Evolutionary conservation across 2,888 invertebrate species (phyloP), one percentile per base, ranked within the genome.

Genomic region (Caenorhabditis zanzibari): DNA sequence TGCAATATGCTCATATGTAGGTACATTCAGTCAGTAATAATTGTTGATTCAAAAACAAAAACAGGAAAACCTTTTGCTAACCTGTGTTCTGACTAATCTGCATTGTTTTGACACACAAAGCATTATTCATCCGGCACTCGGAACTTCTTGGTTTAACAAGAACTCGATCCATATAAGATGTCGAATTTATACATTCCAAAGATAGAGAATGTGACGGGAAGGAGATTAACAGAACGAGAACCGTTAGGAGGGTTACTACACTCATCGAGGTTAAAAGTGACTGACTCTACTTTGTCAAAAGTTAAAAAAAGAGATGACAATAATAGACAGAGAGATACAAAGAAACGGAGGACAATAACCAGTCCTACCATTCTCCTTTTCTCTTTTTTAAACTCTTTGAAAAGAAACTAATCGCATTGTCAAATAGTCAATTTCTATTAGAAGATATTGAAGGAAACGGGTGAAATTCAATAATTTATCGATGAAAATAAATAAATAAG

Each of bases 31-130:
- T n/a, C n/a, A n/a, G n/a, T n/a, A n/a, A n/a, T n/a, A n/a, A n/a
- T n/a, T n/a, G n/a, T n/a, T n/a, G n/a, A n/a, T n/a, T n/a, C n/a
- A 32, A 32, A 32, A 44, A 44, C 16, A 14, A 44, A n/a, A 1
- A 44, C 44, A 44, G 4, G 14, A 44, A 16, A 7, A 44, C 4
- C 4, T 47, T n/a, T 38, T 12, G 14, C 54, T 54, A 26, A 82
- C 82, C 77, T 41, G 58, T 44, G 22, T 73, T 54, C 44, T 68
- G 59, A 56, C 76, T 76, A 28, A 82, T 82, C 47, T 77, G 82
- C 73, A 82, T 73, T 5, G 77, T 82, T 24, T 82, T 82, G 52
- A 77, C 77, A 73, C 82, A 82, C 14, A 82, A 24, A 26, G 82
- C 66, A 24, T 9, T 61, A 12, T 63, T 61, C 35, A 52, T 5